Evolutionary conservation across 2,797 vertebrate genomes (phyloP).

Genomic region (Spinus pinus): DNA sequence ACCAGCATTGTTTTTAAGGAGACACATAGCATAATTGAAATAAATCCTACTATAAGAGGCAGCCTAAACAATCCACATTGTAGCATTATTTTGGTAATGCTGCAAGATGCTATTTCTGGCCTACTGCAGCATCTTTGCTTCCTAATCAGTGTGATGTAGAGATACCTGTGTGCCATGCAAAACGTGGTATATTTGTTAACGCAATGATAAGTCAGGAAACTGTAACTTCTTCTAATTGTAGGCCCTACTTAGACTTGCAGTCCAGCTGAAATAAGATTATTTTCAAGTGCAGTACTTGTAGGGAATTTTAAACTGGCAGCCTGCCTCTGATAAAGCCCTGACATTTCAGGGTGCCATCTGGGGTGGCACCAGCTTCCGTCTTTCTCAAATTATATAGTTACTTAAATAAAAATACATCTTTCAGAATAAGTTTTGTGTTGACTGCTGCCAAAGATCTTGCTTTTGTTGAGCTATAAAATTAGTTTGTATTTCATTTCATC

Average conservation of each 20-base stretch:
- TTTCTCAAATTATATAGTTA: conserved; percentile 1
- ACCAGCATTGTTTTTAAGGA: neutral
- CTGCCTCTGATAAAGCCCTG: neutral
- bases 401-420: conserved; percentile 39
- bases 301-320: conserved; percentile 25
- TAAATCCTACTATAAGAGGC: neutral
- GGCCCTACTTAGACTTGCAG: neutral
- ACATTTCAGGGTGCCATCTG: conserved; percentile 38
- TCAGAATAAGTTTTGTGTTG: neutral
- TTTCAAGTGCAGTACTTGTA: conserved; percentile 16
- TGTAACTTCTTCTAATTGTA: neutral
- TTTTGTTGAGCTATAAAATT: conserved; percentile 6
- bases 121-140: neutral
- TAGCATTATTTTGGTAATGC: neutral
- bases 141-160: neutral
- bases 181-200: neutral
- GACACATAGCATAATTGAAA: neutral
- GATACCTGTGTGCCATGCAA: neutral
- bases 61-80: neutral
- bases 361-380: conserved; percentile 1
- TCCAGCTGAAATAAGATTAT: conserved; percentile 15
- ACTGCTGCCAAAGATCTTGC: neutral
- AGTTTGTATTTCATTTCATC: neutral
- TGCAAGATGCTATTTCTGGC: neutral
- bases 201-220: neutral